Evolutionary conservation across 53 echinoderm and acorn worm genomes (phyloP), one percentile per base, ranked within the genome.

Genomic region (Paracentrotus lividus): DNA sequence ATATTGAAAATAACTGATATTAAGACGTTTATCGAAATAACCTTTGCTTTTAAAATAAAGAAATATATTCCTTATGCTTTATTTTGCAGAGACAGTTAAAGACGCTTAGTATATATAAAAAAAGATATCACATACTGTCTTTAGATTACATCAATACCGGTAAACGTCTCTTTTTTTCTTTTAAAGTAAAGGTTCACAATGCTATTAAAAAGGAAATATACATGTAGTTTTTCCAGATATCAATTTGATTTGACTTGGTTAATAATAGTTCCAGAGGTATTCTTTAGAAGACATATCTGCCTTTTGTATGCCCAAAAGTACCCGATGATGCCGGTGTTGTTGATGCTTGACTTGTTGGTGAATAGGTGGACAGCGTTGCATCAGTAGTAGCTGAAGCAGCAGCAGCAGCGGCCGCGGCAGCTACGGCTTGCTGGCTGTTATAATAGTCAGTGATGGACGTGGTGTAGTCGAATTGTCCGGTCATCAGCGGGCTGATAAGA

Each of bases 381-480:
- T 66, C 67, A 3, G 90, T 65, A 15, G 75, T 23, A 5, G 91
- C 72, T 7, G 91, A 49, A 29, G 75, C 31, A 6, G 91, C 72
- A 20, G 91, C 76, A 15, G 72, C 29, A 34, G 72, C 31, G 16
- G 76, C 72, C 2, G 72, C 49, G 16, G 91, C 91, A 1, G 75
- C 90, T 4, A 27, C 51, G 15, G 72, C 75, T 51, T 69, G 75
- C 49, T 91, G 91, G 53, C 76, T 91, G 55, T 91, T 91, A 29
- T 91, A 91, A 55, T 53, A 91, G 76, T 91, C 91, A 21, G 91
- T 91, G 54, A 91, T 91, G 36, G 93, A 84, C 31, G 92, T 88
- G 84, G 96, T 56, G 34, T 92, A 96, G 68, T 96, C 96, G 42
- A 95, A 92, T 45, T 95, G 93, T 13, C 91, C 95, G 2, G 93